Conservation (phyloP, 2,113 vertebrate genomes). For the Polyodon spathula region DNA sequence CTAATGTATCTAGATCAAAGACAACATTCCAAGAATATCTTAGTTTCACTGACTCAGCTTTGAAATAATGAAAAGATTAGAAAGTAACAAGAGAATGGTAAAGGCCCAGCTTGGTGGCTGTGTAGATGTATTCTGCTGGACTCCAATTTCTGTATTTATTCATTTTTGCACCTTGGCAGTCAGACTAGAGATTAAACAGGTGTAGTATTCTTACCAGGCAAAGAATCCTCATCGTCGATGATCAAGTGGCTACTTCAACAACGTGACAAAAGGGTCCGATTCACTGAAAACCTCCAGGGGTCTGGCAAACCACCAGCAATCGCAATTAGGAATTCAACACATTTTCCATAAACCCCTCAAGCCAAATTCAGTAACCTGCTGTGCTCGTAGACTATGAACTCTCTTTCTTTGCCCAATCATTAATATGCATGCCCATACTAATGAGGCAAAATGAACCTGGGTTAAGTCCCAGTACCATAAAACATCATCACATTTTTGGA, state of each 20-base stretch:
- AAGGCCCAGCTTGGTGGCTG: conserved; percentile 7
- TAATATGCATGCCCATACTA: conserved; percentile 65
- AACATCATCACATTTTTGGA: conserved; percentile 6
- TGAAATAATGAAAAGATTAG: neutral
- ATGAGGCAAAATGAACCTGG: conserved; percentile 42
- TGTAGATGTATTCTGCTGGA: neutral
- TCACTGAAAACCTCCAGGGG: conserved; percentile 18
- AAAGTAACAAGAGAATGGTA: neutral
- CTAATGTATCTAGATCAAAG: conserved; percentile 12
- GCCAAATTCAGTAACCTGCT: conserved; percentile 37
- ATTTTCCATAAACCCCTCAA: conserved; percentile 73
- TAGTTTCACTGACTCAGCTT: neutral
- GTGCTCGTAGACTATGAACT: conserved; percentile 24
- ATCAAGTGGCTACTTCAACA: conserved; percentile 8
- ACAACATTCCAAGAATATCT: neutral
- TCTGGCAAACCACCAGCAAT: conserved; percentile 42
- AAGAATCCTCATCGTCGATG: neutral
- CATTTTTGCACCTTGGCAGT: neutral
- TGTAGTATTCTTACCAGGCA: neutral
- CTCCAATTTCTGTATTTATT: neutral
- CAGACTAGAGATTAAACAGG: neutral
- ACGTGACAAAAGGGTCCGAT: conserved; percentile 8
- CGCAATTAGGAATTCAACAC: conserved; percentile 68
- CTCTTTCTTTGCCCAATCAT: conserved; percentile 30
- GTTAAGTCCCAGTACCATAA: conserved; percentile 34